Base-by-base conservation (phyloP, 2,888 invertebrate species). In the Marasmarcha lunaedactyla region DNA sequence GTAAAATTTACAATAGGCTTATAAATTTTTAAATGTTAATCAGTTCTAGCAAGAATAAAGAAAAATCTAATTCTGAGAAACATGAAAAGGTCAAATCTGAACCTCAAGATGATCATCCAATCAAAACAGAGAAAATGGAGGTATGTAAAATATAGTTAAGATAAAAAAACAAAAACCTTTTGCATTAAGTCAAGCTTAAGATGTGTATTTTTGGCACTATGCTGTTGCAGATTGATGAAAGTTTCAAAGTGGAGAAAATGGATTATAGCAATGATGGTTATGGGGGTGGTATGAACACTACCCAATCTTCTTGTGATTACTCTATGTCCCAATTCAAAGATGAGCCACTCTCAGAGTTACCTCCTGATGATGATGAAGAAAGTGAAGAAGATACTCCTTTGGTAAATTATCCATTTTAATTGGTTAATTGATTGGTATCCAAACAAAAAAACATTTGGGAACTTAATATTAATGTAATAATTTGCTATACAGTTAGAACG, bases 371-470 rank as follows among this genome's bases (percentile, higher is more conserved):
- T 34, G 85, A 69, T 55, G 84, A 86, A 11, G 88, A 88, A 1
- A 90, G 89, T 47, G 91, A 92, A 48, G 92, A 92, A 61, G 92
- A 94, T 66, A 61, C 87, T 37, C 92, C 93, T 50, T 69, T 93
- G 86, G 92, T 92, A 84, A 81, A 74, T 59, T 41, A 33, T 37
- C 10, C 20, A 20, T 20, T 7, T 20, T 20, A n/a, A n/a, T n/a
- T n/a, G n/a, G n/a, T n/a, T n/a, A n/a, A n/a, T n/a, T n/a, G n/a
- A n/a, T n/a, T n/a, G n/a, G n/a, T n/a, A n/a, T n/a, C n/a, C n/a
- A n/a, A n/a, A n/a, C n/a, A n/a, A n/a, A n/a, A n/a, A n/a, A n/a
- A n/a, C n/a, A n/a, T n/a, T n/a, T n/a, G n/a, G n/a, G n/a, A n/a
- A n/a, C n/a, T n/a, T n/a, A n/a, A n/a, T n/a, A n/a, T n/a, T n/a